Evolutionary conservation across 2,797 vertebrate genomes (phyloP).

Genomic region (Lepilemur ruficaudatus): DNA sequence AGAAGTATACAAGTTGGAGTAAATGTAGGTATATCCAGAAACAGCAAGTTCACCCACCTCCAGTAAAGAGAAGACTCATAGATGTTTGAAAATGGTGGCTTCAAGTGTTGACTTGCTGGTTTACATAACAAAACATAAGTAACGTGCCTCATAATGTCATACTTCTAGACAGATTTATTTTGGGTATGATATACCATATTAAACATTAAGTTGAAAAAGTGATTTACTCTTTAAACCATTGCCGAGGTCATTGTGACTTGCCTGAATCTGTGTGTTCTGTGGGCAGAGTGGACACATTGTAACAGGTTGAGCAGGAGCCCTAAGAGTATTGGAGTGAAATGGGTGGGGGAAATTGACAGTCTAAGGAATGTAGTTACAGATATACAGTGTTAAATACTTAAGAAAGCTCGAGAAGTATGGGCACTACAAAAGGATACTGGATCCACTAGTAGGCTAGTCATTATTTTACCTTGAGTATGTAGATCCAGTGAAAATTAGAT

Average conservation of each 20-base stretch:
- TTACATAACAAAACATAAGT: neutral
- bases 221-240: conserved; percentile 4
- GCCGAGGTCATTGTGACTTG: neutral
- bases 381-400: neutral
- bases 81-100: neutral
- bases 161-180: conserved; percentile 1
- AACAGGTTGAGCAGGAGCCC: neutral
- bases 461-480: neutral
- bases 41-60: neutral
- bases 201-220: neutral
- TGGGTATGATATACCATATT: neutral
- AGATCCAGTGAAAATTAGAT: neutral
- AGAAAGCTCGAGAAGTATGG: neutral
- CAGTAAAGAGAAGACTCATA: neutral
- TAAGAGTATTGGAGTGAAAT: neutral
- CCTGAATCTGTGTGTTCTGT: neutral
- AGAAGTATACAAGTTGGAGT: neutral
- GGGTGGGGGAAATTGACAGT: neutral
- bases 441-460: neutral
- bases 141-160: neutral
- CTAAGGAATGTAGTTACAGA: neutral
- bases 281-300: neutral
- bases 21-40: neutral
- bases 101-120: neutral
- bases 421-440: neutral